phyloP scores from a whole-genome alignment of 2,888 invertebrate species.

The Cryptocheilus praepositus region DNA sequence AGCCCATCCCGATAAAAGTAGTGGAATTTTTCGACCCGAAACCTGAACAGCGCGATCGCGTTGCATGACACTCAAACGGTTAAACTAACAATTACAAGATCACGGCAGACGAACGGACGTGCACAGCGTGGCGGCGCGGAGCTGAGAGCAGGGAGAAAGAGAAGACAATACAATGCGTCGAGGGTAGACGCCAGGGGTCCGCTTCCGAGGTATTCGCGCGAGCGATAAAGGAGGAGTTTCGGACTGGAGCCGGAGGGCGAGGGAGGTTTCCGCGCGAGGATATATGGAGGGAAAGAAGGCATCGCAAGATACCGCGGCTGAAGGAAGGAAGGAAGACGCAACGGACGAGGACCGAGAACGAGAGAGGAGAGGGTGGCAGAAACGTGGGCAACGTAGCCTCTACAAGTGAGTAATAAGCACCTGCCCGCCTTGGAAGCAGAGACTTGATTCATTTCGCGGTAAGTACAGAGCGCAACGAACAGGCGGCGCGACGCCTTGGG shows the following conservation, averaged over 20 bases:
- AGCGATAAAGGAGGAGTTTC: slow-evolving; percentile 62
- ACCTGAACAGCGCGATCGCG: too few species aligned
- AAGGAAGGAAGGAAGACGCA: slow-evolving; percentile 22
- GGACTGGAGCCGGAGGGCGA: slow-evolving; percentile 65
- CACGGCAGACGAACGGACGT: too few species aligned
- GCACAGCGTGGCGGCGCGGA: not conserved
- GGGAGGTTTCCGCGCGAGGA: slow-evolving; percentile 65
- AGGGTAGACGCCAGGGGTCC: not conserved
- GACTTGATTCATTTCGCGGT: slow-evolving; percentile 74
- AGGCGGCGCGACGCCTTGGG: slow-evolving; percentile 63
- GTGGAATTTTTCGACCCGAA: too few species aligned
- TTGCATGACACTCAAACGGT: too few species aligned
- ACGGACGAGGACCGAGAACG: slow-evolving; percentile 14
- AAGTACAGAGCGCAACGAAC: slow-evolving; percentile 71
- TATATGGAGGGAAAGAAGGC: slow-evolving; percentile 52
- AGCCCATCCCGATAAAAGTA: too few species aligned
- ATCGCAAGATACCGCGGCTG: slow-evolving; percentile 29
- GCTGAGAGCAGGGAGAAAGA: not conserved
- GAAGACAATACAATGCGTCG: too few species aligned
- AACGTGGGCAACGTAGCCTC: slow-evolving; percentile 40
- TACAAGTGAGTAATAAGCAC: slow-evolving; percentile 73
- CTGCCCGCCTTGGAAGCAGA: slow-evolving; percentile 71
- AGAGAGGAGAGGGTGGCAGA: slow-evolving; percentile 12
- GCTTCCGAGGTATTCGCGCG: slow-evolving; percentile 47
- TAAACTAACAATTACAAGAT: too few species aligned